Evolutionary conservation across 2,113 vertebrate species (phyloP).

Genomic region (Numenius arquata): DNA sequence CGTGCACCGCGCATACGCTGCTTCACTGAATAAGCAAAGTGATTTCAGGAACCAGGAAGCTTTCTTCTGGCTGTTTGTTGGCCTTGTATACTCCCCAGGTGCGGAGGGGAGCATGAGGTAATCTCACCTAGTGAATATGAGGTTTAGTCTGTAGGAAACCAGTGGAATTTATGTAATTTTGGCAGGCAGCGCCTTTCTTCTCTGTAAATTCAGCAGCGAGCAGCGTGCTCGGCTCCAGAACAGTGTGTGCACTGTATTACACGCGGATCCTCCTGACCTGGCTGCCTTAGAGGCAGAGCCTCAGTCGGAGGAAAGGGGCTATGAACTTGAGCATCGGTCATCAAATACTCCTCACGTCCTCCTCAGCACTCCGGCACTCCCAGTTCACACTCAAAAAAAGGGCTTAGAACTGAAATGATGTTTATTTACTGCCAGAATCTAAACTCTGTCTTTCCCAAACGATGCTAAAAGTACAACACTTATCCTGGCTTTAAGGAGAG

Average conservation of each 20-base stretch:
- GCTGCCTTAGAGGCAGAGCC: not conserved
- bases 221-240: not conserved
- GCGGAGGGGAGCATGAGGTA: conserved; percentile 69
- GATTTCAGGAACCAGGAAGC: not conserved
- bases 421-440: not conserved
- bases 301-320: not conserved
- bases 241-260: not conserved
- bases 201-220: conserved; percentile 11
- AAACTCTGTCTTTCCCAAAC: not conserved
- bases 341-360: not conserved
- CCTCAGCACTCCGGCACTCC: not conserved
- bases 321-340: not conserved
- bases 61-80: conserved; percentile 6
- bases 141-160: conserved; percentile 61
- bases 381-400: not conserved
- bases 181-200: not conserved
- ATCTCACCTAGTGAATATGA: conserved; percentile 49
- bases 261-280: fast-evolving
- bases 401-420: not conserved
- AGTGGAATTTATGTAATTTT: conserved; percentile 56
- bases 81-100: conserved; percentile 59
- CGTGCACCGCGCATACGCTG: fast-evolving
- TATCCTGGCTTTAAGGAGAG: not conserved
- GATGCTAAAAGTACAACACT: not conserved
- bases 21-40: not conserved